phyloP scores from a whole-genome alignment of 2,797 vertebrate species.

The Pipistrellus kuhlii region DNA sequence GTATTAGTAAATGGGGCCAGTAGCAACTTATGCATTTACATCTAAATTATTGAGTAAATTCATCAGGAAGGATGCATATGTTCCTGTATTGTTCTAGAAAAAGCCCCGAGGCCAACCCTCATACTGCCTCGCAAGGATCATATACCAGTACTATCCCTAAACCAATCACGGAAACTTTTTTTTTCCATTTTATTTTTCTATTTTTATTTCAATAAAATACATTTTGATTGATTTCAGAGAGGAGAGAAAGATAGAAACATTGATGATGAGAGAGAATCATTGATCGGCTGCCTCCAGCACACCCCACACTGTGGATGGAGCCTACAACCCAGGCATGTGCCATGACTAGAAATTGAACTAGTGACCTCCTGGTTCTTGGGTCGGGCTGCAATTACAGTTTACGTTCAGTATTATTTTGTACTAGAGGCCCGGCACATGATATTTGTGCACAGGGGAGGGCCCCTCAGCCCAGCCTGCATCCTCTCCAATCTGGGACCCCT shows the following conservation, averaged over 20 bases:
- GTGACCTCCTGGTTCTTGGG: too few species aligned
- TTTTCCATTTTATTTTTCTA: background rate
- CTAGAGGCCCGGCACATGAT: too few species aligned
- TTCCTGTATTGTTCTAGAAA: constrained; percentile 42
- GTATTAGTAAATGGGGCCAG: background rate
- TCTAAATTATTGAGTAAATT: constrained; percentile 25
- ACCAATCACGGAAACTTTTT: background rate
- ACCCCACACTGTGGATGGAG: too few species aligned
- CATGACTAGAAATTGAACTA: too few species aligned
- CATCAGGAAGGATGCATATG: background rate
- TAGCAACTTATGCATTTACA: background rate
- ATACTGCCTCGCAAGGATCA: background rate
- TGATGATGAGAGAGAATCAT: too few species aligned
- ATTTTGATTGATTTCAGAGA: too few species aligned
- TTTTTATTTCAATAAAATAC: background rate
- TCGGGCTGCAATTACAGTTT: background rate
- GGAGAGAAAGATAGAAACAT: too few species aligned
- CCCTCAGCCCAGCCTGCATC: too few species aligned
- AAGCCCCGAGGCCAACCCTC: background rate
- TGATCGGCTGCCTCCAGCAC: too few species aligned
- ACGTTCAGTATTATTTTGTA: background rate
- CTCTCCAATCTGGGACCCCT: too few species aligned
- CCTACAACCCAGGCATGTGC: too few species aligned
- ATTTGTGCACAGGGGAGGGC: too few species aligned
- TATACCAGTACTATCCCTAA: background rate